Evolutionary conservation across 1,140 invertebrate genomes (phyloP), one percentile per base, ranked within the genome.

Genomic region (Microplitis demolitor): DNA sequence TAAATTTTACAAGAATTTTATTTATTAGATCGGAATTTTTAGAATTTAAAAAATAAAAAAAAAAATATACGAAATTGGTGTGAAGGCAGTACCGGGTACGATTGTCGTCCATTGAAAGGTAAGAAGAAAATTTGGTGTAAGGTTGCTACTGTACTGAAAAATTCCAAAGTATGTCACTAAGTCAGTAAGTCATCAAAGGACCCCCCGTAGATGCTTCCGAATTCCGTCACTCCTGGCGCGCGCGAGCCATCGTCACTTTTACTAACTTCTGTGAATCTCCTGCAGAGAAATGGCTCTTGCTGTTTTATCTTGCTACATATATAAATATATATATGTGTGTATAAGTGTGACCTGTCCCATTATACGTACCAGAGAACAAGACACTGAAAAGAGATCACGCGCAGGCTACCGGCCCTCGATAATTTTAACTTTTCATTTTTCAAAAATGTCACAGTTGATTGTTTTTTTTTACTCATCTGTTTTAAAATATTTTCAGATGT

Each of bases 281-380:
- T 66, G 68, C 11, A 50, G 68, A 33, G 45, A 1, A 24, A 24
- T 24, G 24, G 73, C 75, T 81, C 74, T 78, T 80, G 79, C 39
- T 11, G 11, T 45, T 45, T 11, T 11, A 45, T 6, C 39, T 24
- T 24, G 24, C 24, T 24, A 24, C 24, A 24, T 24, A 24, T 24
- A 24, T 24, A 24, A 24, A 24, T 24, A 24, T 24, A 24, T 24
- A 45, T 9, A 45, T 11, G 5, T 82, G 81, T 81, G n/a, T 56
- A n/a, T 54, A 56, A 14, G 39, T 45, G 6, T 6, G 39, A 24
- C 24, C 24, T 24, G 24, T 24, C 24, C 24, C 24, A 24, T 24
- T 24, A 24, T 24, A 24, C 24, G 6, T 45, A 45, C 39, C 39
- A 45, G 39, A 45, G 11, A 45, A 45, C 39, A 6, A 45, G 39